Evolutionary conservation across 2,113 vertebrate genomes (phyloP).

Genomic region (Oryzias curvinotus): DNA sequence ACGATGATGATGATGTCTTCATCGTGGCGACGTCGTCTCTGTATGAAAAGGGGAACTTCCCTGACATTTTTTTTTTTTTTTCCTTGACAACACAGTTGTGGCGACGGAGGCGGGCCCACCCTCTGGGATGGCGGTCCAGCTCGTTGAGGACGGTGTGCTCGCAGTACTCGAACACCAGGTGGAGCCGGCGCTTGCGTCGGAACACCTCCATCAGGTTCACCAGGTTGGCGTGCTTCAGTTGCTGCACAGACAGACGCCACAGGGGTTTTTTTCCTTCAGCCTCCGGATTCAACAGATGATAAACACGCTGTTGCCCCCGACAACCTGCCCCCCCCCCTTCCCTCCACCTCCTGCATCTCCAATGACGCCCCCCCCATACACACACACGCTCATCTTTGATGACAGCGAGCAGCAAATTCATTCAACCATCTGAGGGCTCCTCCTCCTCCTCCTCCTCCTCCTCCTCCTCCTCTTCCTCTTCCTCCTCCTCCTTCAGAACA

Average conservation of each 20-base stretch:
- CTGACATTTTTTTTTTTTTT: too few species aligned
- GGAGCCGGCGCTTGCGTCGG: constrained; percentile 87
- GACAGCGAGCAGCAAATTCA: neutral
- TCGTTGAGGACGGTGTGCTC: constrained; percentile 93
- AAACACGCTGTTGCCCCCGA: constrained; percentile 65
- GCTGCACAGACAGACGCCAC: constrained; percentile 72
- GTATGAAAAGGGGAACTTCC: too few species aligned
- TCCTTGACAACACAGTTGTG: neutral
- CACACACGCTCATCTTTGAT: constrained; percentile 10
- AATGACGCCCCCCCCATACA: constrained; percentile 30
- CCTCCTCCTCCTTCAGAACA: too few species aligned
- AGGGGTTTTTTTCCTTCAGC: constrained; percentile 11
- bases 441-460: too few species aligned
- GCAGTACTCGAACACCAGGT: constrained; percentile 95
- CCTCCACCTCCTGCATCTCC: constrained; percentile 46
- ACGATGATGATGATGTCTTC: too few species aligned
- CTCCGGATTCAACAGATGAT: constrained; percentile 43
- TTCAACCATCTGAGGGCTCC: too few species aligned
- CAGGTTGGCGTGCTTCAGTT: constrained; percentile 94
- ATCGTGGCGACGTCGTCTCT: too few species aligned
- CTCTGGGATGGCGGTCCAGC: constrained; percentile 86
- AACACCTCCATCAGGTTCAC: constrained; percentile 96
- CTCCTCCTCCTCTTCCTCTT: too few species aligned
- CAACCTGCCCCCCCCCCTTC: constrained; percentile 38
- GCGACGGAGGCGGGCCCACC: constrained; percentile 73